phyloP scores from a whole-genome alignment of 2,888 invertebrate species.

The Habroteleia sp. region DNA sequence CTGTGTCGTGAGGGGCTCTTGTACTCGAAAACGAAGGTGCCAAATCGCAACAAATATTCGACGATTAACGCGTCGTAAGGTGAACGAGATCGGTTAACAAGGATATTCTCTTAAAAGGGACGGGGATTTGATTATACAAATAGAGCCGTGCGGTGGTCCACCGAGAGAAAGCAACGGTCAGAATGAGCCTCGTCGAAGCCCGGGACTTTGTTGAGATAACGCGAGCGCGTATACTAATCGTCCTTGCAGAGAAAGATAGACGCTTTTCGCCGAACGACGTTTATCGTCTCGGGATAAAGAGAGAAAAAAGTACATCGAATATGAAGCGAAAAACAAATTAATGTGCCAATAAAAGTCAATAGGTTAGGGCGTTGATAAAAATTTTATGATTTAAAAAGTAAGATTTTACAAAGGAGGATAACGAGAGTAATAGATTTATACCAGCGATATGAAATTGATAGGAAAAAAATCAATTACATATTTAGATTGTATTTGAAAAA shows the following conservation, averaged over 20 bases:
- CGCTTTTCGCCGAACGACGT: conserved; percentile 14
- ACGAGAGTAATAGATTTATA: no score
- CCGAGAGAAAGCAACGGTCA: conserved; percentile 38
- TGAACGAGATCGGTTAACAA: conserved; percentile 76
- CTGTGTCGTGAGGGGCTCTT: conserved; percentile 12
- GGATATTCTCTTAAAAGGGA: conserved; percentile 80
- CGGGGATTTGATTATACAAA: conserved; percentile 74
- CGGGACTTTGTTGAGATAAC: conserved; percentile 60
- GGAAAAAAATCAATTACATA: no score
- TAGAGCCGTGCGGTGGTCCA: conserved; percentile 74
- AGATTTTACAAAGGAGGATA: no score
- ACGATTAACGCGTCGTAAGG: conserved; percentile 78
- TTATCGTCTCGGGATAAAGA: conserved; percentile 44
- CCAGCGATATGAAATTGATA: no score
- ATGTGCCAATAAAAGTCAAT: conserved; percentile 27
- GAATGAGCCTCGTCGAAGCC: conserved; percentile 26
- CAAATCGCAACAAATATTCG: conserved; percentile 76
- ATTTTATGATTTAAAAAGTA: conserved; percentile 17
- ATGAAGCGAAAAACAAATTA: conserved; percentile 38
- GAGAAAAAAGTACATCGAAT: conserved; percentile 42
- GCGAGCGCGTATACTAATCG: conserved; percentile 56
- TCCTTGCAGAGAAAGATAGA: conserved; percentile 29
- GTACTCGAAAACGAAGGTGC: conserved; percentile 63
- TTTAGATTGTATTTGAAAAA: no score
- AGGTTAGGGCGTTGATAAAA: conserved; percentile 4